These are phyloP conservation scores for Boloria selene DNA, from an alignment of 2,888 invertebrate species.

Conservation along the genomic window DNA sequence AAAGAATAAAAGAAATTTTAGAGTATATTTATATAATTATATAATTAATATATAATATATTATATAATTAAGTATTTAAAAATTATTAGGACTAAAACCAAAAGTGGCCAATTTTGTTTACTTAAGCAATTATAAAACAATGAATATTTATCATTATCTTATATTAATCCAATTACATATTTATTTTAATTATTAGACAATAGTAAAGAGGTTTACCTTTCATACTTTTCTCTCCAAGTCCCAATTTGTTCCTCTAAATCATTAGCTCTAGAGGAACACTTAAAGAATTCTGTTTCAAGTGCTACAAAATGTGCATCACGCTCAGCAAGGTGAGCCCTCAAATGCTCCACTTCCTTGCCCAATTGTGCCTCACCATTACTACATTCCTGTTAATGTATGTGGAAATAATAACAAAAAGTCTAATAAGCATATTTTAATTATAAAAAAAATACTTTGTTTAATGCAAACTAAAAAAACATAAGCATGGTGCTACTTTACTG, in stretches of 20 bases:
- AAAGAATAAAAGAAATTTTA: too few species aligned
- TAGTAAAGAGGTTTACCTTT: conserved; percentile 79
- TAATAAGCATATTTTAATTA: not conserved
- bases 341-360: conserved; percentile 92
- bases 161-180: too few species aligned
- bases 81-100: too few species aligned
- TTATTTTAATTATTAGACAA: not conserved
- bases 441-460: conserved; percentile 12
- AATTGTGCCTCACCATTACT: conserved; percentile 84
- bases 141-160: too few species aligned
- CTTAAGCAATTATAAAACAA: not conserved
- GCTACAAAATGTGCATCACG: conserved; percentile 91
- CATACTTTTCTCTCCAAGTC: conserved; percentile 96
- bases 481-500: conserved; percentile 52
- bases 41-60: too few species aligned
- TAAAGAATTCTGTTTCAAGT: conserved; percentile 93
- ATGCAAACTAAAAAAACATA: conserved; percentile 43
- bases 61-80: too few species aligned
- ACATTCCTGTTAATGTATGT: conserved; percentile 70
- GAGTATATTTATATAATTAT: too few species aligned
- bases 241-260: conserved; percentile 91
- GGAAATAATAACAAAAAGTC: conserved; percentile 57
- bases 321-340: conserved; percentile 91
- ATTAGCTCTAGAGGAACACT: conserved; percentile 89
- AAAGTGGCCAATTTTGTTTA: not conserved